These are phyloP conservation scores for Pimpla rufipes DNA, from an alignment of 2,888 invertebrate genomes.

Conservation along the genomic window DNA sequence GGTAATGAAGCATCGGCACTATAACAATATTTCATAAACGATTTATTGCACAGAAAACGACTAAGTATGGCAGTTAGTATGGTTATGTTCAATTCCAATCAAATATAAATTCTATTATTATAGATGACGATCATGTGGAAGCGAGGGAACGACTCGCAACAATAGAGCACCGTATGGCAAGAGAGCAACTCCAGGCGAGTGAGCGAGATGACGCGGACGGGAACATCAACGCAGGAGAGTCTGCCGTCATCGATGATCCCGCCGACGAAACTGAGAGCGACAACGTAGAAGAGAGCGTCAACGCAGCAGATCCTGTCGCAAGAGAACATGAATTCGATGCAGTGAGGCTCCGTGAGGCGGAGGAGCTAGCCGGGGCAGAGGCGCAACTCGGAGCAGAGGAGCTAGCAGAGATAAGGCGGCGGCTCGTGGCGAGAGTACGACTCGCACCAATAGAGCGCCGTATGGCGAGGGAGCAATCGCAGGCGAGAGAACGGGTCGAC, in stretches of 20 bases:
- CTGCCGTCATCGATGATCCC: background rate
- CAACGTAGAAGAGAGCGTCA: background rate
- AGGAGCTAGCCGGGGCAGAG: no score
- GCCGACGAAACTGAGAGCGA: background rate
- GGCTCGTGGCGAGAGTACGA: no score
- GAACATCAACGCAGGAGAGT: background rate
- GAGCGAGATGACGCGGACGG: background rate
- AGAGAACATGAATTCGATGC: no score
- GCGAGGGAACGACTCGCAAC: background rate
- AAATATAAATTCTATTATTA: background rate
- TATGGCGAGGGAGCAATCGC: background rate
- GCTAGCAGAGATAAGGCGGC: no score
- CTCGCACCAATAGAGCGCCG: no score
- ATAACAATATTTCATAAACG: background rate
- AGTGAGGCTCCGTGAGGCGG: no score
- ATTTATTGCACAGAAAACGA: background rate
- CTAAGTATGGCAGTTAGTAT: no score
- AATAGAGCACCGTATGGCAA: background rate
- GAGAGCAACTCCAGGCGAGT: background rate
- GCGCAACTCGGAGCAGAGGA: no score
- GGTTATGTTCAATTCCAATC: no score
- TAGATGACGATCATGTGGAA: constrained; percentile 3
- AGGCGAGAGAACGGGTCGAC: background rate
- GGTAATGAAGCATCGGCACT: background rate
- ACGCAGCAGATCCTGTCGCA: no score